A percentile compares a stretch with the other conserved stretches of the same genome.
These are phyloP conservation scores for Rhinichthys klamathensis DNA, from an alignment of 2,113 vertebrate species.

Conservation along the genomic window DNA sequence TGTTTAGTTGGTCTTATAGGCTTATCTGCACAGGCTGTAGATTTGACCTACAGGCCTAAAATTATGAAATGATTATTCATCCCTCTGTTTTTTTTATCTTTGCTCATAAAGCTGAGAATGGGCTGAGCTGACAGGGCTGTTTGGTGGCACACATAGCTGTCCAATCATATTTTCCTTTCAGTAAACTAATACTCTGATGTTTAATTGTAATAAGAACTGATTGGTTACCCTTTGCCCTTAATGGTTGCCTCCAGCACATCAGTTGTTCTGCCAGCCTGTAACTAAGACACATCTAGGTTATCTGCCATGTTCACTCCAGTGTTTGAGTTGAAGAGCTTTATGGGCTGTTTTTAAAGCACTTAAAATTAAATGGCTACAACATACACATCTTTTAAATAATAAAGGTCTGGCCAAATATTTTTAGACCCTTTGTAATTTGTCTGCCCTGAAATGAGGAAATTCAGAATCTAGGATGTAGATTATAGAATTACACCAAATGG, in stretches of 20 bases:
- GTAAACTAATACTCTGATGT: neutral
- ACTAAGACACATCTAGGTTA: conserved; percentile 13
- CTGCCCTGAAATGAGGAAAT: too few relatives aligned
- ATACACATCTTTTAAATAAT: neutral
- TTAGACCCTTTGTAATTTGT: neutral
- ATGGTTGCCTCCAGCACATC: neutral
- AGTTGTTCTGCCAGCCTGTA: neutral
- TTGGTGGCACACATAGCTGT: neutral
- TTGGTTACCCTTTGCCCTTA: neutral
- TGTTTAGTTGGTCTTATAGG: conserved; percentile 9
- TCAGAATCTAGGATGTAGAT: too few relatives aligned
- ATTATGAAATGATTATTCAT: neutral
- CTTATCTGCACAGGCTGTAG: neutral
- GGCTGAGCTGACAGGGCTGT: neutral
- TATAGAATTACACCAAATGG: too few relatives aligned
- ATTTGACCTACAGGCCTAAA: conserved; percentile 10
- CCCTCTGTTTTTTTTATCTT: neutral
- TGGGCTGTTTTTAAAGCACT: neutral
- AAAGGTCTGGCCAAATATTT: neutral
- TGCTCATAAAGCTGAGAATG: neutral
- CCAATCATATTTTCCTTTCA: neutral
- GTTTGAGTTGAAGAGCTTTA: neutral
- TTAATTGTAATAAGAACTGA: neutral
- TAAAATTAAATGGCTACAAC: neutral
- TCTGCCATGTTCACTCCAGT: neutral